Evolutionary conservation across 2,113 vertebrate genomes (phyloP).

Genomic region (Pelodiscus sinensis): DNA sequence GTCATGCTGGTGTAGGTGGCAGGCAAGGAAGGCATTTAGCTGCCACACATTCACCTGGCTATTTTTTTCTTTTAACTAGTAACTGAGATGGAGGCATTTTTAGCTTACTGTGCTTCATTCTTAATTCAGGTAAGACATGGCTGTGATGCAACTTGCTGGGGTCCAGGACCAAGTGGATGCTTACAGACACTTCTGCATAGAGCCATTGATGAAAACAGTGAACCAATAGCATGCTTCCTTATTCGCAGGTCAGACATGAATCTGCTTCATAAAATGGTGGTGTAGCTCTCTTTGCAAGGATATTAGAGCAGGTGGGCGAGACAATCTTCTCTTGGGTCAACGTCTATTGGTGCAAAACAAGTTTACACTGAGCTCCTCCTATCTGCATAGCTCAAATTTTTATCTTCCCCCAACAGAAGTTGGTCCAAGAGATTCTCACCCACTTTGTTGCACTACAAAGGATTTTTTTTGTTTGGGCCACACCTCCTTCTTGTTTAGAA

Average conservation of each 20-base stretch:
- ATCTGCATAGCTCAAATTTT: not conserved
- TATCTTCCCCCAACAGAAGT: not conserved
- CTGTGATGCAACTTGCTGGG: slow-evolving; percentile 95
- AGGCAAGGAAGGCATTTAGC: not conserved
- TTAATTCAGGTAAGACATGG: slow-evolving; percentile 91
- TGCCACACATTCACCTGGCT: not conserved
- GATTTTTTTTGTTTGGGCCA: fast-evolving
- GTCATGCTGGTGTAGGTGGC: not conserved
- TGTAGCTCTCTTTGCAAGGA: not conserved
- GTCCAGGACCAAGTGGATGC: slow-evolving; percentile 90
- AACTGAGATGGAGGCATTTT: not conserved
- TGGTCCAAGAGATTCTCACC: not conserved
- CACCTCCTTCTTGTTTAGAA: not conserved
- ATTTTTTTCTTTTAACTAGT: not conserved
- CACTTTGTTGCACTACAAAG: not conserved
- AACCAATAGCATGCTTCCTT: slow-evolving; percentile 92
- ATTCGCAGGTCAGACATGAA: slow-evolving; percentile 89
- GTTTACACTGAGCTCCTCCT: not conserved
- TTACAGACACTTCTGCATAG: slow-evolving; percentile 93
- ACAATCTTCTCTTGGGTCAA: not conserved
- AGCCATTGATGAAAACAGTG: slow-evolving; percentile 95
- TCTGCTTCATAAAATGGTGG: not conserved
- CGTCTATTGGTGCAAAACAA: not conserved
- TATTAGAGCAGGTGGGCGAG: not conserved
- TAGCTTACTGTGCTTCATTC: not conserved